A percentile compares a stretch with the other conserved stretches of the same genome.
phyloP scores from a whole-genome alignment of 2,888 invertebrate genomes.

The Nasonia oneida region DNA sequence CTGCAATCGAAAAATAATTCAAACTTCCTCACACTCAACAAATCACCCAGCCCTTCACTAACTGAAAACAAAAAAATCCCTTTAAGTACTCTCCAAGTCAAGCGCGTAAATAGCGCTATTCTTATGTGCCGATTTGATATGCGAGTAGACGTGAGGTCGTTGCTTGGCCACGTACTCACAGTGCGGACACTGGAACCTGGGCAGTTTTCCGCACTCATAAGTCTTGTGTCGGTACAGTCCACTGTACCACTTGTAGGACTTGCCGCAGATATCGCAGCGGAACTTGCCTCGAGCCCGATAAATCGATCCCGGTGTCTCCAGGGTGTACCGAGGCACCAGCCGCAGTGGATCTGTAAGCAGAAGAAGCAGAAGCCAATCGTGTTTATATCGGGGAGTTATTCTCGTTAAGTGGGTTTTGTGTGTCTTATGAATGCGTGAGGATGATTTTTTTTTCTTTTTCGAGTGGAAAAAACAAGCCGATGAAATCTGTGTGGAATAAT shows the following conservation, averaged over 20 bases:
- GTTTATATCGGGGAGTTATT: slow-evolving; percentile 1
- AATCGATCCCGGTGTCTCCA: slow-evolving; percentile 51
- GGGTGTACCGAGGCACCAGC: not conserved
- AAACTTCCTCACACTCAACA: too few species aligned
- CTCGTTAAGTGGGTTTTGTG: not conserved
- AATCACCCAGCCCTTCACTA: too few species aligned
- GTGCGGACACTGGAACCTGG: slow-evolving; percentile 79
- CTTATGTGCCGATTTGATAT: slow-evolving; percentile 78
- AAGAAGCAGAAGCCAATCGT: slow-evolving; percentile 36
- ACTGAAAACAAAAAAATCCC: not conserved
- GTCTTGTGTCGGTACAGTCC: slow-evolving; percentile 81
- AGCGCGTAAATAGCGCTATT: slow-evolving; percentile 71
- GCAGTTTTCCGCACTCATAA: slow-evolving; percentile 76
- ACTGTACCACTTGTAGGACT: slow-evolving; percentile 82
- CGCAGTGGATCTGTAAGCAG: slow-evolving; percentile 37
- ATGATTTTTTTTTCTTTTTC: not conserved
- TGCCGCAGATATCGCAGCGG: slow-evolving; percentile 81
- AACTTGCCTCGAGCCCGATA: slow-evolving; percentile 68
- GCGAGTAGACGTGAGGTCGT: slow-evolving; percentile 81
- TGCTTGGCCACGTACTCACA: slow-evolving; percentile 81
- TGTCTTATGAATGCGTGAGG: not conserved
- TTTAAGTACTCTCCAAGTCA: slow-evolving; percentile 65
- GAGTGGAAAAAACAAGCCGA: not conserved
- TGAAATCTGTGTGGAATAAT: not conserved
- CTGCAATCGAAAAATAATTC: too few species aligned